Conservation (phyloP, 2,797 vertebrate genomes). For the Sylvia borin region DNA sequence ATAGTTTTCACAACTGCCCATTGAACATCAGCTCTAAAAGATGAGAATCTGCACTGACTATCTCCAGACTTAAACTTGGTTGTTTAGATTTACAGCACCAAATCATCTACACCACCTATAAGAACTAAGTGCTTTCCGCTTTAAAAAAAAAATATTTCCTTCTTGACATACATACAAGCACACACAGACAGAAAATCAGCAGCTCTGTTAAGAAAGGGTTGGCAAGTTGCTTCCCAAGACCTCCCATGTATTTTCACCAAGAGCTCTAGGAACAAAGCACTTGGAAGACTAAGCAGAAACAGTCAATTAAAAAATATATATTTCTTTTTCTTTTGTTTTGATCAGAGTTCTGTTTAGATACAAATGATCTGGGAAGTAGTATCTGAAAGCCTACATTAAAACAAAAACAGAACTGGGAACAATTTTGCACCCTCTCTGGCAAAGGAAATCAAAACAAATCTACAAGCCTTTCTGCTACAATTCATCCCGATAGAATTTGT, state of each 20-base stretch:
- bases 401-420: background rate
- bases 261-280: background rate
- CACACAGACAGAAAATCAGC: background rate
- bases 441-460: conserved; percentile 41
- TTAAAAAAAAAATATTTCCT: background rate
- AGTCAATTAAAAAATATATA: background rate
- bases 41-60: background rate
- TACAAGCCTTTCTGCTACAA: conserved; percentile 3
- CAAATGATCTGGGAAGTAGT: background rate
- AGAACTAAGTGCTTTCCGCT: background rate
- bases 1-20: background rate
- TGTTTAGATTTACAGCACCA: background rate
- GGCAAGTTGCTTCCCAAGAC: background rate
- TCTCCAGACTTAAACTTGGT: background rate
- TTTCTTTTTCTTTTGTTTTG: background rate
- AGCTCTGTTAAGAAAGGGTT: background rate
- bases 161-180: background rate
- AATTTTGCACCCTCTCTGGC: background rate
- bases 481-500: conserved; percentile 24
- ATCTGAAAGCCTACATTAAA: background rate
- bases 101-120: background rate
- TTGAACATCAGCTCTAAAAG: background rate
- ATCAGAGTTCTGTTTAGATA: background rate
- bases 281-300: background rate
- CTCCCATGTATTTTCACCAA: background rate